Conservation (phyloP, 2,888 invertebrate genomes). For the Orgyia antiqua region DNA sequence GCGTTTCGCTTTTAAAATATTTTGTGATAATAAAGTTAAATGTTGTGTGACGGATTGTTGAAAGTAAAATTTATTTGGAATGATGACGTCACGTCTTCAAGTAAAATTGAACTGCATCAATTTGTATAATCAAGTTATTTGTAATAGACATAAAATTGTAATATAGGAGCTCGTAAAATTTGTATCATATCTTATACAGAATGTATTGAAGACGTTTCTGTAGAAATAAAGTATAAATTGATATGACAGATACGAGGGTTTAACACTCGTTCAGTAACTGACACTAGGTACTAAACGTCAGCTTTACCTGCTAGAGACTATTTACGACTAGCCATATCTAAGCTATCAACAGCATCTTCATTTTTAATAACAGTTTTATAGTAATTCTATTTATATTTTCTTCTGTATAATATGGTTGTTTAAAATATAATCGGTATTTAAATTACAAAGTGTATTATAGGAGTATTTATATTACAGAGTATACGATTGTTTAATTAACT, state of each 20-base stretch:
- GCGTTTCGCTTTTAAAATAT: constrained; percentile 37
- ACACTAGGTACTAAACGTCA: constrained; percentile 16
- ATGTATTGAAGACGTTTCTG: constrained; percentile 12
- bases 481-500: too few species aligned
- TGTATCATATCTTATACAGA: constrained; percentile 8
- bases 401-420: too few species aligned
- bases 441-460: too few species aligned
- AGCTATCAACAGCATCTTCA: constrained; percentile 16
- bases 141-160: constrained; percentile 1
- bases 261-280: constrained; percentile 8
- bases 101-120: constrained; percentile 5
- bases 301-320: constrained; percentile 18
- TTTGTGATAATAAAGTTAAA: constrained; percentile 20
- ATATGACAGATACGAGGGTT: constrained; percentile 14
- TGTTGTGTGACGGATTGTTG: constrained; percentile 16
- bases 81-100: constrained; percentile 5
- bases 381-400: not conserved
- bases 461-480: too few species aligned
- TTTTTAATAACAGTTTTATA: constrained; percentile 12
- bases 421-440: not conserved
- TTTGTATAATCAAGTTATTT: constrained; percentile 8
- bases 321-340: constrained; percentile 15
- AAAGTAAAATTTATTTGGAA: constrained; percentile 24
- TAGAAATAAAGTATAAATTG: constrained; percentile 18
- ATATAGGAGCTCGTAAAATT: constrained; percentile 5